These are phyloP conservation scores for Scrobipalpa costella DNA, from an alignment of 2,888 invertebrate genomes.

Conservation along the genomic window DNA sequence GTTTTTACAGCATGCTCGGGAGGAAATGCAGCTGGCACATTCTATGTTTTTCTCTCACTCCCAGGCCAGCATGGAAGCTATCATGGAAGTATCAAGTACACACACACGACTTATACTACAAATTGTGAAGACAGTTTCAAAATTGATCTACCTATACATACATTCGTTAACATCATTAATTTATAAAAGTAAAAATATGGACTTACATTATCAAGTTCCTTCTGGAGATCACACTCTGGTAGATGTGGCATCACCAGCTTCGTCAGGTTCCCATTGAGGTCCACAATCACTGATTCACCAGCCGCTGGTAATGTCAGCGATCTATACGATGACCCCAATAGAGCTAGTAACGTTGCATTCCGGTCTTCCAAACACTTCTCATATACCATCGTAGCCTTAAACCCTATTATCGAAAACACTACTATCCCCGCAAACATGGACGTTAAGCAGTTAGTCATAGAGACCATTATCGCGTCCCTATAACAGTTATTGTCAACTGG, in stretches of 20 bases:
- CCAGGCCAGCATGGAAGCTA: too few relatives aligned
- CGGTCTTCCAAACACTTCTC: slow-evolving; percentile 86
- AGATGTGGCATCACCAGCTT: slow-evolving; percentile 83
- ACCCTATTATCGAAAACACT: slow-evolving; percentile 97
- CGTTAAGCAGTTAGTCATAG: slow-evolving; percentile 95
- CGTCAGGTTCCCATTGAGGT: slow-evolving; percentile 78
- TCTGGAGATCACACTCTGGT: slow-evolving; percentile 90
- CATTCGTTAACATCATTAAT: neutral
- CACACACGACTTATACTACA: too few relatives aligned
- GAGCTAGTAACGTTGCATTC: slow-evolving; percentile 81
- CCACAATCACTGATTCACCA: slow-evolving; percentile 78
- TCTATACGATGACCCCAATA: slow-evolving; percentile 77
- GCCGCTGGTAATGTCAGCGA: slow-evolving; percentile 77
- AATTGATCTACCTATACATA: too few relatives aligned
- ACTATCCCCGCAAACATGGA: slow-evolving; percentile 98
- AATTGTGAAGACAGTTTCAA: too few relatives aligned
- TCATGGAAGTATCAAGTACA: too few relatives aligned
- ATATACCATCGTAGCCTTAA: slow-evolving; percentile 93
- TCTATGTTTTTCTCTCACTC: too few relatives aligned
- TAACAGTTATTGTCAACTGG: slow-evolving; percentile 98
- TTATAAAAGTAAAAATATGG: neutral
- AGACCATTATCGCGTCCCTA: slow-evolving; percentile 95
- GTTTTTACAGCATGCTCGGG: too few relatives aligned
- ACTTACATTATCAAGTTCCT: slow-evolving; percentile 94
- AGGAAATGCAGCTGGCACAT: too few relatives aligned